phyloP scores from a whole-genome alignment of 92 coral and sea anemone species.

The Desmophyllum pertusum region DNA sequence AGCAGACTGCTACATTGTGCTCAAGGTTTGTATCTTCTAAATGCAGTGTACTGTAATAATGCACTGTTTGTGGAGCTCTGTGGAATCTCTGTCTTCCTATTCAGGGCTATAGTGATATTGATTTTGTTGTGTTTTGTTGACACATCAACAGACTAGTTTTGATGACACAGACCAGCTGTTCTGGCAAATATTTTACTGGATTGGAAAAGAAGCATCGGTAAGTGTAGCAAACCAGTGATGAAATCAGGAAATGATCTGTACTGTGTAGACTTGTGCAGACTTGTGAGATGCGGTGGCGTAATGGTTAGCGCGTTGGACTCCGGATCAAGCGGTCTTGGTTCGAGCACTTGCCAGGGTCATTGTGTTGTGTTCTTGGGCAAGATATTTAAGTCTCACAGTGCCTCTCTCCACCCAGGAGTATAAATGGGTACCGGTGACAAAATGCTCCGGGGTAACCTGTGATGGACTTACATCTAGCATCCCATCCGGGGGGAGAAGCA shows the following conservation, averaged over 20 bases:
- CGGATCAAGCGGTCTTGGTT: no score
- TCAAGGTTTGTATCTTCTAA: conserved; percentile 64
- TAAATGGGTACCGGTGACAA: no score
- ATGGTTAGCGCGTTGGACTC: no score
- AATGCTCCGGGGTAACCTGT: no score
- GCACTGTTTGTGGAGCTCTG: background rate
- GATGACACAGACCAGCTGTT: conserved; percentile 95
- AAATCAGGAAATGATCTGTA: background rate
- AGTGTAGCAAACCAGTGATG: conserved; percentile 27
- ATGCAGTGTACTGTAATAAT: background rate
- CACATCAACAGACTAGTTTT: conserved; percentile 69
- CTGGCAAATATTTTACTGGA: conserved; percentile 98
- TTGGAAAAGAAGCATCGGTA: conserved; percentile 93
- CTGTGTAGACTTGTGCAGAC: no score
- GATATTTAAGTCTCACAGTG: no score
- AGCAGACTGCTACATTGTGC: conserved; percentile 92
- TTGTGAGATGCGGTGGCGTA: no score
- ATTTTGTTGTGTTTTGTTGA: background rate
- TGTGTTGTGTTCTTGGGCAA: no score
- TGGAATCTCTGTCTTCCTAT: background rate
- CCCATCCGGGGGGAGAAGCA: no score
- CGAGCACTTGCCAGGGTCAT: no score
- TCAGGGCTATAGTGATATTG: background rate
- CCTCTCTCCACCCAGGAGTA: no score
- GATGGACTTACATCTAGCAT: no score